These are phyloP conservation scores for Cynopterus sphinx DNA, from an alignment of 2,797 vertebrate species.

Conservation along the genomic window DNA sequence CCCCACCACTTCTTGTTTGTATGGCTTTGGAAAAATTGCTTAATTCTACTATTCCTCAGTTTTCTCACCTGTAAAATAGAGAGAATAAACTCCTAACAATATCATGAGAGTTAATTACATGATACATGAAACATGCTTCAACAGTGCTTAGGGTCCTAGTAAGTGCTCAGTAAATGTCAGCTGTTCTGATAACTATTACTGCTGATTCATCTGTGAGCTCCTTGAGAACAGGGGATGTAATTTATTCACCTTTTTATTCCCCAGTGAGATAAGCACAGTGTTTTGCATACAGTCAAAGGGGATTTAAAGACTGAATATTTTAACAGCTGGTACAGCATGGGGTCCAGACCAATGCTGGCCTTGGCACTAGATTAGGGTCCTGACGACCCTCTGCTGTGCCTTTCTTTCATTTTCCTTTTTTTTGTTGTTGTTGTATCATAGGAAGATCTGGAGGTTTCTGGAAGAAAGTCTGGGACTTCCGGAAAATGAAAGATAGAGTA, in stretches of 20 bases:
- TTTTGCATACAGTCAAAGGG: background rate
- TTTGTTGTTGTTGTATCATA: background rate
- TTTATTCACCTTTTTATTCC: constrained; percentile 5
- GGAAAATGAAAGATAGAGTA: background rate
- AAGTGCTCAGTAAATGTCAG: constrained; percentile 41
- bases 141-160: background rate
- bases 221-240: background rate
- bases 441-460: background rate
- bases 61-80: background rate
- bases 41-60: background rate
- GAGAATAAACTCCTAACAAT: background rate
- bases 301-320: constrained; percentile 3
- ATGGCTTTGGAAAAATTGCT: background rate
- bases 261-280: background rate
- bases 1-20: background rate
- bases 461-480: background rate
- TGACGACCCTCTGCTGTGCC: background rate
- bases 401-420: background rate
- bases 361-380: background rate
- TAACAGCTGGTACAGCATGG: background rate
- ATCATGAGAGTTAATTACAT: background rate
- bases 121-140: background rate
- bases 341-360: background rate
- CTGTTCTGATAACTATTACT: background rate
- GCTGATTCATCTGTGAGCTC: background rate